These are phyloP conservation scores for Garra rufa DNA, from an alignment of 2,113 vertebrate species.

Conservation along the genomic window DNA sequence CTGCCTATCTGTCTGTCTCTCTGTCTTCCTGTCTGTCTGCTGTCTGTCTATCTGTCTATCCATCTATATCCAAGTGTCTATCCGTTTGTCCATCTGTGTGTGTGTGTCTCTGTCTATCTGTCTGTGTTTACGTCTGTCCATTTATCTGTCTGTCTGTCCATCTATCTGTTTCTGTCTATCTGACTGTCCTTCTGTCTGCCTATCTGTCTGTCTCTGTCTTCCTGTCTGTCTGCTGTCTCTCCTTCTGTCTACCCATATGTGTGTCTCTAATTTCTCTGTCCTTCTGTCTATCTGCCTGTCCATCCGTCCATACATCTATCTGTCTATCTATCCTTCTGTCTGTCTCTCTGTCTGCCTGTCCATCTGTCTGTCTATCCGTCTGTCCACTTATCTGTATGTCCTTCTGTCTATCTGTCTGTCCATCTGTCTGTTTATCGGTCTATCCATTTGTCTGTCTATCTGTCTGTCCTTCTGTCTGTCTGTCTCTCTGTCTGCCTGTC, in stretches of 20 bases:
- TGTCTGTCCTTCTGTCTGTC: constrained; percentile 12
- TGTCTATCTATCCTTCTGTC: not conserved
- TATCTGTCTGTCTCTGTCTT: not conserved
- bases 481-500: not conserved
- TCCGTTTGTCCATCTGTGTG: not conserved
- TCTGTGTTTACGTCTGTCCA: not conserved
- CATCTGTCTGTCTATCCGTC: not conserved
- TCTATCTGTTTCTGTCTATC: not conserved
- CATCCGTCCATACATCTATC: not conserved
- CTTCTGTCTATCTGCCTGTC: not conserved
- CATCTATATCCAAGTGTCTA: no score
- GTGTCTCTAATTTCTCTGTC: no score
- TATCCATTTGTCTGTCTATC: not conserved
- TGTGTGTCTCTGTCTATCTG: not conserved
- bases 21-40: not conserved
- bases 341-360: not conserved
- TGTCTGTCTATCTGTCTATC: not conserved
- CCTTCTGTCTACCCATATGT: no score
- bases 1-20: not conserved
- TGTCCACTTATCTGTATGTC: no score
- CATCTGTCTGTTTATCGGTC: no score
- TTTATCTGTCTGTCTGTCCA: not conserved
- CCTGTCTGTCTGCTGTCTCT: no score
- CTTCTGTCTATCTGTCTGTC: no score
- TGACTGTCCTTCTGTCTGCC: constrained; percentile 13